A percentile compares a stretch with the other conserved stretches of the same genome.
phyloP scores from a whole-genome alignment of 2,797 vertebrate genomes.

The Philypnodon macrostomus region DNA sequence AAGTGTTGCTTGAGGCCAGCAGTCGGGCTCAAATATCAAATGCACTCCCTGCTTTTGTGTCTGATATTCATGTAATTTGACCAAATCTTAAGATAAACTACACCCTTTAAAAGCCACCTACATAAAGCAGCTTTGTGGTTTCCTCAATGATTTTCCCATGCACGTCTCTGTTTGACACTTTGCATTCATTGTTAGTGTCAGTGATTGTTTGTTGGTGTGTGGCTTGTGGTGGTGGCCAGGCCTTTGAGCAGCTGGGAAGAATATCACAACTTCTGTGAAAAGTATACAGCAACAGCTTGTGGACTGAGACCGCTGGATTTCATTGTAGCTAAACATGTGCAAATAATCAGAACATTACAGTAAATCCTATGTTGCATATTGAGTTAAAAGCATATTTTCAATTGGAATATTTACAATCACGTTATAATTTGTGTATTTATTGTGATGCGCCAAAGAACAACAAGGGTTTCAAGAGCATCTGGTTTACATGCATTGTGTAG shows the following conservation, averaged over 20 bases:
- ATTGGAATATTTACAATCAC: background rate
- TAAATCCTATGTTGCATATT: background rate
- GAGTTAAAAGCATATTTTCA: constrained; percentile 1
- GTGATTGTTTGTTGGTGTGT: constrained; percentile 10
- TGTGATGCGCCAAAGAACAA: constrained; percentile 1
- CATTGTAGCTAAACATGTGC: constrained; percentile 24
- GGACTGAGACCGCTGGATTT: constrained; percentile 10
- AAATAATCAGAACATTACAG: constrained; percentile 2
- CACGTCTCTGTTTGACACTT: constrained; percentile 12
- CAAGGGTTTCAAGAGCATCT: background rate
- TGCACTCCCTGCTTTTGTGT: constrained; percentile 4
- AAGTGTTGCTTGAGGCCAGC: constrained; percentile 15
- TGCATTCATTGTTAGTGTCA: constrained; percentile 13
- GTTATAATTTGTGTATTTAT: background rate
- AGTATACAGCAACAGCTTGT: constrained; percentile 7
- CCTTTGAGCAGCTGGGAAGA: constrained; percentile 16
- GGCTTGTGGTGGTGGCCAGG: constrained; percentile 21
- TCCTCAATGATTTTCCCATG: constrained; percentile 29
- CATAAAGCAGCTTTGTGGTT: constrained; percentile 20
- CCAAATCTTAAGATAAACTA: constrained; percentile 17
- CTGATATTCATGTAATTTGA: constrained; percentile 24
- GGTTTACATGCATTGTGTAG: too few relatives aligned
- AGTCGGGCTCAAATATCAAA: constrained; percentile 25
- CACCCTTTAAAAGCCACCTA: constrained; percentile 22
- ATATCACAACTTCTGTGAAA: constrained; percentile 9